phyloP scores from a whole-genome alignment of 2,888 invertebrate species.

The Pteria penguin region DNA sequence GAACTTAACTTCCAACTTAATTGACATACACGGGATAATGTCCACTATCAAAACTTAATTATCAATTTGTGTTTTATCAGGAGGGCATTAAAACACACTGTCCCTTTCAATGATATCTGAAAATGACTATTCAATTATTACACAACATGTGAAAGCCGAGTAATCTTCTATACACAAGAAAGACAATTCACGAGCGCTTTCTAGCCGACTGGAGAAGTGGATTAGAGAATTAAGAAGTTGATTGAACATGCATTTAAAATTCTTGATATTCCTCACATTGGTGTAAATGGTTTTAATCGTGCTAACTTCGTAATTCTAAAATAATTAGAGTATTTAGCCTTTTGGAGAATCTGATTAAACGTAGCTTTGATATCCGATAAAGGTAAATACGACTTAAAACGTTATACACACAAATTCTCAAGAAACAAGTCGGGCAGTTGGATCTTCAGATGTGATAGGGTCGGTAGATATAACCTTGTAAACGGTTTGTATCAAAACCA shows the following conservation, averaged over 20 bases:
- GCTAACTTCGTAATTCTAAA: background rate
- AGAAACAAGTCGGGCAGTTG: too few relatives aligned
- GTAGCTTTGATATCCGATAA: too few relatives aligned
- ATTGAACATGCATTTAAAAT: background rate
- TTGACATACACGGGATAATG: background rate
- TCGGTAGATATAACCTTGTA: too few relatives aligned
- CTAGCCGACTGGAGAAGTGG: background rate
- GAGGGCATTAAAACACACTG: background rate
- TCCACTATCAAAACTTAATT: background rate
- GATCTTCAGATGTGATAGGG: too few relatives aligned
- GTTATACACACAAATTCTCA: too few relatives aligned
- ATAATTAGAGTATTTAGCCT: background rate
- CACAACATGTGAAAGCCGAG: slow-evolving; percentile 1
- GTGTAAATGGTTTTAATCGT: background rate
- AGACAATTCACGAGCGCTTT: background rate
- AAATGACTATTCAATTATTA: background rate
- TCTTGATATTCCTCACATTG: background rate
- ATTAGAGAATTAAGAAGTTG: background rate
- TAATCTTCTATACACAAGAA: background rate
- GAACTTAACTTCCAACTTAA: too few relatives aligned
- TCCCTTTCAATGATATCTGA: too few relatives aligned
- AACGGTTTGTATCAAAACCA: too few relatives aligned
- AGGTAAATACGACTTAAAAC: too few relatives aligned
- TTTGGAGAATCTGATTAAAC: background rate
- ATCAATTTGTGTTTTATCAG: background rate